phyloP scores from a whole-genome alignment of 2,797 vertebrate genomes.

The Acipenser oxyrinchus region DNA sequence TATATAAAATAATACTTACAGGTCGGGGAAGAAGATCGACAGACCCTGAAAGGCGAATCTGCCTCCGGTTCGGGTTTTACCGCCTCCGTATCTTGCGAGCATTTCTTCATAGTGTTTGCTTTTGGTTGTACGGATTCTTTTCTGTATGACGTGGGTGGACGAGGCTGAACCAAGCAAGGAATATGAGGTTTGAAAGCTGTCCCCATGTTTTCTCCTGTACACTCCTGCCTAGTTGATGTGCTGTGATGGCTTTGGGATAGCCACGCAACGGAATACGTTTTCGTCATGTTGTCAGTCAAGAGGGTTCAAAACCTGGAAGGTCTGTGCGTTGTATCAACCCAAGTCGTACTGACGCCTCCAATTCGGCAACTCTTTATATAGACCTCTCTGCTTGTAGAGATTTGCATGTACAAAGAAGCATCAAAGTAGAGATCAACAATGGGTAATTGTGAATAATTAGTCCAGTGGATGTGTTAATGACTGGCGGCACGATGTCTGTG shows the following conservation, averaged over 20 bases:
- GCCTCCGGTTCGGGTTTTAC: no score
- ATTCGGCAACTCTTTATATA: slow-evolving; percentile 33
- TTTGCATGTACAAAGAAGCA: slow-evolving; percentile 57
- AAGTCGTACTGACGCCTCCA: neutral
- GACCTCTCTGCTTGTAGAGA: neutral
- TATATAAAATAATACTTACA: no score
- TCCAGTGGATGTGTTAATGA: slow-evolving; percentile 64
- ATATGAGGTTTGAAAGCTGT: slow-evolving; percentile 24
- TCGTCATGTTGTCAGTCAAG: neutral
- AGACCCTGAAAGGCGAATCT: no score
- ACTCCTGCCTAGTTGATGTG: no score
- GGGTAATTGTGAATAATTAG: slow-evolving; percentile 64
- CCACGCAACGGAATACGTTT: neutral
- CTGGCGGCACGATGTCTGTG: slow-evolving; percentile 65
- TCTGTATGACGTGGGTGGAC: slow-evolving; percentile 14
- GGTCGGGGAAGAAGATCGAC: no score
- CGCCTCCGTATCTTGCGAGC: no score
- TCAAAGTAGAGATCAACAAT: slow-evolving; percentile 57
- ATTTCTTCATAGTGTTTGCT: neutral
- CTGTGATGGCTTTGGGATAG: neutral
- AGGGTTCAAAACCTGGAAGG: neutral
- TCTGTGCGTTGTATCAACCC: slow-evolving; percentile 7
- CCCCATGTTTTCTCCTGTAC: neutral
- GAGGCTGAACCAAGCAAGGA: slow-evolving; percentile 31
- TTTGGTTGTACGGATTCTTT: neutral